A percentile compares a stretch with the other conserved stretches of the same genome.
These are phyloP conservation scores for Hylaeus volcanicus DNA, from an alignment of 1,140 invertebrate species.

Conservation along the genomic window DNA sequence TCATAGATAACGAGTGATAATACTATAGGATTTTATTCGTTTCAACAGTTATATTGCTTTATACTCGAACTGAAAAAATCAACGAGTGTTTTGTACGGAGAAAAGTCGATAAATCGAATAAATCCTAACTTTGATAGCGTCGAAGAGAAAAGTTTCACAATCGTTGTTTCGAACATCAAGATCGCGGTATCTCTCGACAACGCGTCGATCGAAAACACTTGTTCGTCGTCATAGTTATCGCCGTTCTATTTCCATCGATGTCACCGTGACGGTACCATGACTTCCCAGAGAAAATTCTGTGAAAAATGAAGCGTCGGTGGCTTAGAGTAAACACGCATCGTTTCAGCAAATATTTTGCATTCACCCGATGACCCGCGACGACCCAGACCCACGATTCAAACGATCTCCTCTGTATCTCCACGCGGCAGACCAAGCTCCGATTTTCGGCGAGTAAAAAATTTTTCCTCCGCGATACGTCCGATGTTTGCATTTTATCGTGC, in stretches of 20 bases:
- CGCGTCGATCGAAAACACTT: not conserved
- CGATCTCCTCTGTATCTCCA: constrained; percentile 23
- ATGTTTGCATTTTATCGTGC: constrained; percentile 58
- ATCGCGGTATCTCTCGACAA: not conserved
- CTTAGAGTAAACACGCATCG: not conserved
- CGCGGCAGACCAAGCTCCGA: constrained; percentile 23
- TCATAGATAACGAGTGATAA: too few relatives aligned
- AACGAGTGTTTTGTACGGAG: too few relatives aligned
- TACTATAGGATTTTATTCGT: too few relatives aligned
- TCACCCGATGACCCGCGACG: constrained; percentile 26
- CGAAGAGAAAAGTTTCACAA: not conserved
- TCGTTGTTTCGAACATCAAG: constrained; percentile 6
- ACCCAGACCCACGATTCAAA: constrained; percentile 20
- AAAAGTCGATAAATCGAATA: too few relatives aligned
- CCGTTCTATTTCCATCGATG: constrained; percentile 10
- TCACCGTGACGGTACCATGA: not conserved
- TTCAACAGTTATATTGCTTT: too few relatives aligned
- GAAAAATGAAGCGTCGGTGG: not conserved
- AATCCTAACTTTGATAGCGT: too few relatives aligned
- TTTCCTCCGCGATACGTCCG: constrained; percentile 21
- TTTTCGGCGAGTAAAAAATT: constrained; percentile 47
- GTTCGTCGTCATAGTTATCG: not conserved
- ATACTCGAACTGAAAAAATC: too few relatives aligned
- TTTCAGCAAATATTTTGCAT: constrained; percentile 57
- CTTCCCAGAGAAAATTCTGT: not conserved